Percentiles rank a stretch among this genome's conserved stretches.
Conservation (phyloP, 2,113 vertebrate genomes). For the Xenopus tropicalis region DNA sequence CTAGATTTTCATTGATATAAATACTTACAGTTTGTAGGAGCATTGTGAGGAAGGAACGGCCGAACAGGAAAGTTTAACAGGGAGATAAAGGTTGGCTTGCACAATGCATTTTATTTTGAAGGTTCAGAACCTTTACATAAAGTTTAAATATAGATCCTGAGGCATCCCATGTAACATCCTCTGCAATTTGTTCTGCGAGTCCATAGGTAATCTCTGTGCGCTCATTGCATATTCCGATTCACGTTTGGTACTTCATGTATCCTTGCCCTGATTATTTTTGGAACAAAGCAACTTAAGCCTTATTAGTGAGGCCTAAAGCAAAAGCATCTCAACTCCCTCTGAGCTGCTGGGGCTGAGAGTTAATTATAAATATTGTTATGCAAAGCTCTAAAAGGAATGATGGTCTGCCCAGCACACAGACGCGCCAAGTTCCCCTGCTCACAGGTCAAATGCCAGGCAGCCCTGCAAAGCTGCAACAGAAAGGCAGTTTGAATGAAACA, state of each 20-base stretch:
- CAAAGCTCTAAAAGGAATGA: conserved; percentile 20
- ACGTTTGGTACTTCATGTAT: conserved; percentile 5
- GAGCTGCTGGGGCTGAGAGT: not conserved
- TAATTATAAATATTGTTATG: conserved; percentile 27
- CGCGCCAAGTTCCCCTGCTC: not conserved
- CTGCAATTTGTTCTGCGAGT: not conserved
- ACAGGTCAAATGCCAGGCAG: not conserved
- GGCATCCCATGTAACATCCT: not conserved
- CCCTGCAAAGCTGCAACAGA: no score
- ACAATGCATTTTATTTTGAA: not conserved
- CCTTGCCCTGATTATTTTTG: conserved; percentile 36
- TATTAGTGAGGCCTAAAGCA: conserved; percentile 34
- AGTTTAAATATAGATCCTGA: not conserved
- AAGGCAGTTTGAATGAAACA: no score
- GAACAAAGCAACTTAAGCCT: conserved; percentile 28
- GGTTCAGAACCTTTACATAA: not conserved
- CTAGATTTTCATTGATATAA: not conserved
- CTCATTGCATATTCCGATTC: not conserved
- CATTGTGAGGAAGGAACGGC: not conserved
- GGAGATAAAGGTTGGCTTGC: not conserved
- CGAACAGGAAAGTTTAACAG: no score
- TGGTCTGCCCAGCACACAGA: no score
- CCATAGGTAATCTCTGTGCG: conserved; percentile 1
- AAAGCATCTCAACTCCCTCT: conserved; percentile 16
- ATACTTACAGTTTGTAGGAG: not conserved